Evolutionary conservation across 2,888 invertebrate species (phyloP), one percentile per base, ranked within the genome.

Genomic region (Hypercompe scribonia): DNA sequence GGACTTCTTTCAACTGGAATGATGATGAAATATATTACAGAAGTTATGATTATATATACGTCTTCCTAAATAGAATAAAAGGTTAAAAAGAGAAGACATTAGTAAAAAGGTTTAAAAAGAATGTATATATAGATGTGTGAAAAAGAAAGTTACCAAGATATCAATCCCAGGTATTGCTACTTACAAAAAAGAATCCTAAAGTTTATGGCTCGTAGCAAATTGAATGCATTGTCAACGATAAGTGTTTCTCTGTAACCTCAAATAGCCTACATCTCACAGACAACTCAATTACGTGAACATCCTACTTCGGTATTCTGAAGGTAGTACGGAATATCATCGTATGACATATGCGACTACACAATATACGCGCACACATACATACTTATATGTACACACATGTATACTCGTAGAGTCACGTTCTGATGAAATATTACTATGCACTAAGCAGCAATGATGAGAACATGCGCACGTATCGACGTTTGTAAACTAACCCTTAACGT

Each of bases 141-240:
- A 42, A 42, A 42, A 18, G 15, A 15, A 4, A 42, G 18, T 42
- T 42, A 21, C 7, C 46, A 46, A 46, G 46, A 15, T 42, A 7
- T 54, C 50, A 11, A 2, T 50, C 24, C 8, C n/a, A n/a, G 50
- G 11, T 54, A n/a, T n/a, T n/a, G 1, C n/a, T 21, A n/a, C n/a
- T 54, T 8, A 10, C 50, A 54, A 11, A 8, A 24, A 54, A 11
- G n/a, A 21, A n/a, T 3, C 24, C 2, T 54, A 50, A 24, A 50
- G 10, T 50, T n/a, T 4, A 64, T 65, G n/a, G 15, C 28, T 39
- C 13, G 11, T 15, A n/a, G 28, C 15, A 36, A 39, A 65, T 65
- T 39, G 39, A n/a, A 65, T 65, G n/a, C 39, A 39, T 65, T 39
- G 65, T 65, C n/a, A 39, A n/a, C 28, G 65, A 39, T 11, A 39